A percentile compares a stretch with the other conserved stretches of the same genome.
Conservation (phyloP, 2,113 vertebrate genomes). For the Barnardius zonarius region DNA sequence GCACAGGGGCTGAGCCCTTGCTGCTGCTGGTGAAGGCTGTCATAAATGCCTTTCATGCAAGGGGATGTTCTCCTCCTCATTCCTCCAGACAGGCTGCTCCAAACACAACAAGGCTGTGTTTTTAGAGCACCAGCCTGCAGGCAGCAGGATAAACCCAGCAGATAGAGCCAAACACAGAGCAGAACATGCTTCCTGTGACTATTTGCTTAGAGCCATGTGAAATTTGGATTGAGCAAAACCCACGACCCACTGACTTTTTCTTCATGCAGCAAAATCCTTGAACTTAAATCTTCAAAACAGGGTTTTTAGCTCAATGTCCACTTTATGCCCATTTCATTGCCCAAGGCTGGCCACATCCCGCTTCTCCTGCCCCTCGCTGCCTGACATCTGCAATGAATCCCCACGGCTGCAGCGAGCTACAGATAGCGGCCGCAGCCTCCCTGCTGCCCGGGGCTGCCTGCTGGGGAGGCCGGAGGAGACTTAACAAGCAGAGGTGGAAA, state of each 20-base stretch:
- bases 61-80: neutral
- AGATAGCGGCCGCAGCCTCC: neutral
- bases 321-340: neutral
- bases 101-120: neutral
- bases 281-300: neutral
- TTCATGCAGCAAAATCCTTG: neutral
- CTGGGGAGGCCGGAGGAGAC: neutral
- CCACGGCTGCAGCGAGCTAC: neutral
- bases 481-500: neutral
- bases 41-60: accelerated
- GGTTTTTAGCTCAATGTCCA: neutral
- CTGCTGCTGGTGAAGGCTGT: neutral
- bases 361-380: neutral
- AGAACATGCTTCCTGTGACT: neutral
- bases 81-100: neutral
- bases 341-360: accelerated
- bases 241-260: neutral
- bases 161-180: neutral
- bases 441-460: neutral
- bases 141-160: neutral
- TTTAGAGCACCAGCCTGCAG: neutral
- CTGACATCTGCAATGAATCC: neutral
- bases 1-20: accelerated
- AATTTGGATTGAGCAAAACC: neutral
- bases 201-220: neutral